Evolutionary conservation across 1,140 invertebrate species (phyloP), one percentile per base, ranked within the genome.

Genomic region (Callitettix versicolor): DNA sequence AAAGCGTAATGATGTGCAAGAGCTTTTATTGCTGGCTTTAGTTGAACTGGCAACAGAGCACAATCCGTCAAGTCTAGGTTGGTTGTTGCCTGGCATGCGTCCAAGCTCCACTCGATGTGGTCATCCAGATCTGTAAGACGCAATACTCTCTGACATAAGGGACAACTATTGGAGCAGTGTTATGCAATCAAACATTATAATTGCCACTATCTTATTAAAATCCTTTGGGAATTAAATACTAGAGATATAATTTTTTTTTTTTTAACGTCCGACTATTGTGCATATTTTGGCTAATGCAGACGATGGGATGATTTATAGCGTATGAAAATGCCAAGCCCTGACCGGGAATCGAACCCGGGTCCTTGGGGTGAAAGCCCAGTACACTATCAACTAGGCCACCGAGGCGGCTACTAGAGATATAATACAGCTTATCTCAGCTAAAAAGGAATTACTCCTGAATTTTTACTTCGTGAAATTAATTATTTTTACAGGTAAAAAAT

Each of bases 1-100:
- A 84, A 69, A 58, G 75, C 74, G 0, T 72, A 72, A 69, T 82
- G 79, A 62, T 79, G 76, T 44, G 76, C 71, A 4, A 82, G 61
- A 0, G 79, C 75, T 61, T 75, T 75, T 52, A 81, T 78, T 2
- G 81, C 59, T 0, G 80, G 79, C n/a, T 73, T 67, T 0, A 75
- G 68, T 64, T 71, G 65, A 34, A 61, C 55, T 1, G 69, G 54
- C 0, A 67, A 60, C 46, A 81, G 61, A 53, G 73, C 76, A 38
- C 71, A 65, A n/a, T 73, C 62, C 11, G 71, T 68, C 17, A 83
- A 64, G 14, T 74, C 68, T 2, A 79, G 59, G 47, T 65, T 59
- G 54, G 76, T 69, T 6, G 74, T 78, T 11, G 74, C 74, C 40
- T 80, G 76, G 57, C 78, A 72, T 18, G 71, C 61, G 11, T 76